Base-by-base conservation (phyloP, 2,888 invertebrate genomes). In the Bellardia bayeri region DNA sequence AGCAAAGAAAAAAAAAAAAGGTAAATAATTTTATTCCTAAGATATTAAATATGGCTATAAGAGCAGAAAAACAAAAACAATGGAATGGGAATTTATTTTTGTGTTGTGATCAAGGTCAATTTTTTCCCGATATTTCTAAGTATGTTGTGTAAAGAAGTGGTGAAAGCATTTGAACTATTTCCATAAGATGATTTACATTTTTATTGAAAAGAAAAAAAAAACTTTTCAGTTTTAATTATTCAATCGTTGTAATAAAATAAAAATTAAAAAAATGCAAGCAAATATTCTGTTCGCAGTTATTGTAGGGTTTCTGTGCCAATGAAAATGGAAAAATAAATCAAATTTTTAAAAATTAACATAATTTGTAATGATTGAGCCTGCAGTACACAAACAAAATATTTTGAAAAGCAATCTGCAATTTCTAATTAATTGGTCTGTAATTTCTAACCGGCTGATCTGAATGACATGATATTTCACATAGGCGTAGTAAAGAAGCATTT, bases 1-100 rank as follows among this genome's bases (percentile, higher is more conserved):
- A 83, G 16, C 33, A 30, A 42, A 69, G 5, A 30, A 49, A 23
- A 13, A 45, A 3, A 58, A 16, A 72, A 69, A 63, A 74, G 63
- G 80, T 85, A 85, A 80, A 85, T 85, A 80, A 75, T 74, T 85
- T 68, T 76, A 63, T 76, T 76, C 63, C 76, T 63, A 63, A 69
- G 69, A 69, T 76, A 40, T 45, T 63, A 61, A 61, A 61, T 82
- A 68, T 82, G 68, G 72, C 51, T n/a, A n/a, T 16, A 1, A 37
- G 2, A 8, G 2, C 4, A 42, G 7, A 42, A 45, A 45, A 45
- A 45, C 6, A 45, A 66, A 45, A 66, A 11, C 23, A 2, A 63
- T 51, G 13, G 30, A 61, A 14, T 69, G 51, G 69, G 64, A 83
- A 78, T 56, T 64, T 72, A 54, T 49, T 78, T 64, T 64, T 37